Percentiles rank a stretch among this genome's conserved stretches.
phyloP scores from a whole-genome alignment of 1,140 invertebrate genomes.

The Drosophila albomicans region DNA sequence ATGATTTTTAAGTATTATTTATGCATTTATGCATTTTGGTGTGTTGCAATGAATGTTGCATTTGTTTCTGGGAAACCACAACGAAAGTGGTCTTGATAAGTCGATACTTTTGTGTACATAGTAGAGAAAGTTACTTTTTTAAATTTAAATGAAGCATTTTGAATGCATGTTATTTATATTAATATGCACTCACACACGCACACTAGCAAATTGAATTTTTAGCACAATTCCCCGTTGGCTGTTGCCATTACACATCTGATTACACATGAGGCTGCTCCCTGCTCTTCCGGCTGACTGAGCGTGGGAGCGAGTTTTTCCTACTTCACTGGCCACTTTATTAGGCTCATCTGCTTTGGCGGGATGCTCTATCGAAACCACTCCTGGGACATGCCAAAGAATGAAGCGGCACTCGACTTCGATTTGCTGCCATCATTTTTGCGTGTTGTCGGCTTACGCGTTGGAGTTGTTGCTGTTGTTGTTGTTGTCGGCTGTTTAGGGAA shows the following conservation, averaged over 20 bases:
- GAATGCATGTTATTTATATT: slow-evolving; percentile 34
- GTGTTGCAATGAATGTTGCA: too few species aligned
- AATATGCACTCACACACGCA: slow-evolving; percentile 1
- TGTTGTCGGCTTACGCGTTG: slow-evolving; percentile 64
- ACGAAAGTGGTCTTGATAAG: neutral
- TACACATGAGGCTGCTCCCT: slow-evolving; percentile 22
- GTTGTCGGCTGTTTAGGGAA: slow-evolving; percentile 39
- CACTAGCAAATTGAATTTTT: slow-evolving; percentile 6
- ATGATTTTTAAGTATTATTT: slow-evolving; percentile 1
- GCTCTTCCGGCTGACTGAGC: slow-evolving; percentile 51
- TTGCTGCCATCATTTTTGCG: slow-evolving; percentile 70
- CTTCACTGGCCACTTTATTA: slow-evolving; percentile 67
- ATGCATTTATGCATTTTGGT: neutral
- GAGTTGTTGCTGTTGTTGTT: slow-evolving; percentile 42
- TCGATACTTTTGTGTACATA: neutral
- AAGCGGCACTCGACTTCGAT: slow-evolving; percentile 87
- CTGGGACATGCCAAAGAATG: slow-evolving; percentile 92
- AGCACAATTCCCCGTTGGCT: neutral
- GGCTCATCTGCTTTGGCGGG: slow-evolving; percentile 32
- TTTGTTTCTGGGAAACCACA: neutral
- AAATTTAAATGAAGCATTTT: slow-evolving; percentile 47
- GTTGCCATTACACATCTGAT: slow-evolving; percentile 31
- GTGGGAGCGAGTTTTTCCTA: slow-evolving; percentile 21
- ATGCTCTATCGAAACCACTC: slow-evolving; percentile 88
- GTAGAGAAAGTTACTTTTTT: slow-evolving; percentile 11